Conservation (phyloP, 1,140 invertebrate species). For the Scaptomyza pallida region DNA sequence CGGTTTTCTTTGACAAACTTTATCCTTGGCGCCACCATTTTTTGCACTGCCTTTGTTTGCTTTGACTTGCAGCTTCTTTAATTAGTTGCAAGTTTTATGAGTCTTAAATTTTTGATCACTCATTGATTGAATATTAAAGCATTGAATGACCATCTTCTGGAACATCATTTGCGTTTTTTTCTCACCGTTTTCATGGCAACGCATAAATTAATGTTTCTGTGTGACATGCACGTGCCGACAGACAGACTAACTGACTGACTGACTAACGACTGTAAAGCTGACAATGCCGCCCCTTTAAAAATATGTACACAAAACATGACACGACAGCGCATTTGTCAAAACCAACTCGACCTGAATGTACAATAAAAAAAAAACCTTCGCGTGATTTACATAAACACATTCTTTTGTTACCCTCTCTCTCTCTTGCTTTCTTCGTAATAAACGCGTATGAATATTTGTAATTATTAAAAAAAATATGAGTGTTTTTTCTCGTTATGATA, state of each 20-base stretch:
- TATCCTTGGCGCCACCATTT: conserved; percentile 22
- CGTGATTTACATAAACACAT: conserved; percentile 13
- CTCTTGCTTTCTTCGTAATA: neutral
- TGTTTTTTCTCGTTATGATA: neutral
- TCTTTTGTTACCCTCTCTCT: conserved; percentile 12
- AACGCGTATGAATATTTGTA: conserved; percentile 26
- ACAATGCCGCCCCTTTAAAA: neutral
- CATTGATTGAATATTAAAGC: conserved; percentile 55
- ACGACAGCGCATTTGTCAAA: conserved; percentile 37
- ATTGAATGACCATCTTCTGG: neutral
- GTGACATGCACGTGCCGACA: conserved; percentile 38
- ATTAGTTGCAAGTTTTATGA: conserved; percentile 68
- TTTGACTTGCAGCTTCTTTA: conserved; percentile 12
- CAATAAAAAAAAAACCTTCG: conserved; percentile 16
- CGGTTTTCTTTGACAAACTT: conserved; percentile 54
- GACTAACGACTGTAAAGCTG: conserved; percentile 34
- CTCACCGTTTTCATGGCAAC: conserved; percentile 36
- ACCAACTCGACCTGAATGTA: conserved; percentile 5
- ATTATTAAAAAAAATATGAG: conserved; percentile 15
- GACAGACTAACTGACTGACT: neutral
- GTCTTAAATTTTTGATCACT: conserved; percentile 49
- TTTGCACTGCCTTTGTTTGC: conserved; percentile 24
- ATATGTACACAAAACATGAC: conserved; percentile 13
- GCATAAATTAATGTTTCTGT: conserved; percentile 52
- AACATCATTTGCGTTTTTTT: conserved; percentile 16